A percentile compares a stretch with the other conserved stretches of the same genome.
phyloP scores from a whole-genome alignment of 53 echinoderm and acorn worm species.

The Stichopus horrens region DNA sequence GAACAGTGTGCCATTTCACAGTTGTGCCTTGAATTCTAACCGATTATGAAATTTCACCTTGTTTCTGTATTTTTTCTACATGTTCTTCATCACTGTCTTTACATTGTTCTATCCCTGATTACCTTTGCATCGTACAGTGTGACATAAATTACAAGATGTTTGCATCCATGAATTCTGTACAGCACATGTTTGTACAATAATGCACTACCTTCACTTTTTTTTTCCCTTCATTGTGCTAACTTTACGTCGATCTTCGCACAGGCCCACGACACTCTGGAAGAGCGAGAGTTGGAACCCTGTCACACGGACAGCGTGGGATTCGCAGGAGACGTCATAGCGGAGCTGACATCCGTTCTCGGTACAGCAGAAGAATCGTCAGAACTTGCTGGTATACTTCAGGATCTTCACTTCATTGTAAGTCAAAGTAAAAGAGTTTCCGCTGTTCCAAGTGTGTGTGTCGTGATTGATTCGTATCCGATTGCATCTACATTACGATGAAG shows the following conservation, averaged over 20 bases:
- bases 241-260: conserved; percentile 11
- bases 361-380: conserved; percentile 78
- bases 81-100: too few relatives aligned
- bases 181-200: not conserved
- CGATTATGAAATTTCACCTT: too few relatives aligned
- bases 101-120: too few relatives aligned
- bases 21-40: too few relatives aligned
- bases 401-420: conserved; percentile 83
- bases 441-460: too few relatives aligned
- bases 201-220: not conserved
- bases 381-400: conserved; percentile 86
- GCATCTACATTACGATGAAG: too few relatives aligned
- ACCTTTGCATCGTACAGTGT: too few relatives aligned
- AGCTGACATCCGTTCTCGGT: conserved; percentile 67
- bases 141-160: not conserved
- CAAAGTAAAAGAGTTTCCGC: not conserved
- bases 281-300: conserved; percentile 66
- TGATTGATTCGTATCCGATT: too few relatives aligned
- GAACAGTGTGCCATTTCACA: too few relatives aligned
- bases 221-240: not conserved
- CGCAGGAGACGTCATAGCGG: conserved; percentile 73
- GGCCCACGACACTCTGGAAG: conserved; percentile 96
- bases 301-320: conserved; percentile 67
- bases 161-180: not conserved
- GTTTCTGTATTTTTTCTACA: too few relatives aligned